Base-by-base conservation (phyloP, 1,140 invertebrate species). In the Homalodisca vitripennis region DNA sequence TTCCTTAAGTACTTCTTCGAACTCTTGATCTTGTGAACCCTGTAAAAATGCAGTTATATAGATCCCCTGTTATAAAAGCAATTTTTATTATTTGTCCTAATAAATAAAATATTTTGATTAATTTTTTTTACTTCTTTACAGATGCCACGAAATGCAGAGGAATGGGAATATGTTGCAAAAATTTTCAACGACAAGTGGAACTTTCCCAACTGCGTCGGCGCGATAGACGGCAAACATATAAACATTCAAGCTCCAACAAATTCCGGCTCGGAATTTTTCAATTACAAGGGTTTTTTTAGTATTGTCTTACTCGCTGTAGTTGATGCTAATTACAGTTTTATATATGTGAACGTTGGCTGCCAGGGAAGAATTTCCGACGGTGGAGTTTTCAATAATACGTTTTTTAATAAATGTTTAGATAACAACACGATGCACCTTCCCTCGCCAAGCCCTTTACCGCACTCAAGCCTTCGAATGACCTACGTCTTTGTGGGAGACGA, bases 211-310 rank as follows among this genome's bases (percentile, higher is more conserved):
- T 79, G 76, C 70, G 60, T 81, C 3, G 81, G 80, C 1, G 74
- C 81, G 20, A 70, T 82, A 1, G 82, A 84, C 74, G 82, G 83
- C 0, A 85, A 84, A 70, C 82, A 86, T 73, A 65, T 85, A 24
- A 66, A 73, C 0, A 79, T 83, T 31, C 69, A 78, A 74, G 71
- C 64, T 2, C 81, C 83, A 48, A 3, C 47, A 27, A 70, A 78
- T 47, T 77, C 75, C 70, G 83, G 83, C 66, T 73, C 75, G 6
- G 73, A 77, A 17, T 86, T 77, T 78, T 82, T 76, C 57, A 86
- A 85, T 73, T 84, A 84, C 70, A 85, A 85, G 67, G 73, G 75
- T 26, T 79, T 73, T 57, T 82, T 80, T 75, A 83, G 80, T 65
- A 79, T 84, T 62, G 81, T 85, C 29, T 73, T 86, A 20, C 69